Evolutionary conservation across 1,140 invertebrate genomes (phyloP).

Genomic region (Hesperophylax magnus): DNA sequence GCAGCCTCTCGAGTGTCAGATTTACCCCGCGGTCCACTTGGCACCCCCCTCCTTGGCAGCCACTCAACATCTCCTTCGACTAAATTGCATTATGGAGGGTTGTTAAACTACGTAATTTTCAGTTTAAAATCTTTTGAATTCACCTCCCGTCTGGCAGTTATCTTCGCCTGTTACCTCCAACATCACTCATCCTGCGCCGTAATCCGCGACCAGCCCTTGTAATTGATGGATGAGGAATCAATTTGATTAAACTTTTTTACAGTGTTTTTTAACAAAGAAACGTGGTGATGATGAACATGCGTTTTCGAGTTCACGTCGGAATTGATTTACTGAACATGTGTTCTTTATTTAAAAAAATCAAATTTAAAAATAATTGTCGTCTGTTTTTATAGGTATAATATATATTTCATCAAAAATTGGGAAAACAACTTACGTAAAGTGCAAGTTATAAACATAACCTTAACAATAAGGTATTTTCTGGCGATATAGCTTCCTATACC

Average conservation of each 20-base stretch:
- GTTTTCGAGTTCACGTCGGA: not conserved
- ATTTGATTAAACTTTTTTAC: not conserved
- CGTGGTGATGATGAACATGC: not conserved
- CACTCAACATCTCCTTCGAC: slow-evolving; percentile 47
- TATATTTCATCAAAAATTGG: no score
- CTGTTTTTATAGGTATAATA: no score
- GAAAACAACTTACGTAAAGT: no score
- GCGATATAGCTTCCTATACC: no score
- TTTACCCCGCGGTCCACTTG: slow-evolving; percentile 37
- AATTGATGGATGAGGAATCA: slow-evolving; percentile 21
- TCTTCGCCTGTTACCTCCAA: not conserved
- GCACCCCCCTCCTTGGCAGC: slow-evolving; percentile 25
- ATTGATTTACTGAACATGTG: slow-evolving; percentile 6
- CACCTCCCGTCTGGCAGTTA: slow-evolving; percentile 30
- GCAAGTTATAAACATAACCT: no score
- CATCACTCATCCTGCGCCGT: slow-evolving; percentile 34
- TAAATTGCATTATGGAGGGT: slow-evolving; percentile 57
- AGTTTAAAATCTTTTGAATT: slow-evolving; percentile 53
- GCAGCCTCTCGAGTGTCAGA: slow-evolving; percentile 31
- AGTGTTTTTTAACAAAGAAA: not conserved
- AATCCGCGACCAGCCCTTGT: slow-evolving; percentile 24
- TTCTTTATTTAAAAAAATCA: not conserved
- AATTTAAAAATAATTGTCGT: no score
- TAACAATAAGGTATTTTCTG: no score
- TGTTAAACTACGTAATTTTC: slow-evolving; percentile 57